A percentile compares a stretch with the other conserved stretches of the same genome.
Evolutionary conservation across 2,113 vertebrate species (phyloP).

Genomic region (Pseudopodoces humilis): DNA sequence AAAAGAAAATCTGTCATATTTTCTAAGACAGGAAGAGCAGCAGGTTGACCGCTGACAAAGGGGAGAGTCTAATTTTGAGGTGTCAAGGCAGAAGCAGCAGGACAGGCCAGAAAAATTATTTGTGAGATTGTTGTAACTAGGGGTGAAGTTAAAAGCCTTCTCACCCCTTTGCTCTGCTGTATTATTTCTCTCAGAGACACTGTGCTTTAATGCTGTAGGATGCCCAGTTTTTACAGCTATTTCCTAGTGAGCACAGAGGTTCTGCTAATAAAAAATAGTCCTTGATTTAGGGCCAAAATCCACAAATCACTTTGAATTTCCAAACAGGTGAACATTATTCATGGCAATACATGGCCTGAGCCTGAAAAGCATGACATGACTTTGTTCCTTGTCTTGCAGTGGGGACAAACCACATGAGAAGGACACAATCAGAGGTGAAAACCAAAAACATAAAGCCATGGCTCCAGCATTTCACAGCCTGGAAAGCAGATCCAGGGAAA

Average conservation of each 20-base stretch:
- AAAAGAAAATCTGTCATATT: not conserved
- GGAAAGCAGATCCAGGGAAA: conserved; percentile 4
- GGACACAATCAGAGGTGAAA: not conserved
- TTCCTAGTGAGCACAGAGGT: not conserved
- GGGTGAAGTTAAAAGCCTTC: not conserved
- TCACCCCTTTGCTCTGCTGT: not conserved
- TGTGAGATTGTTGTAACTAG: not conserved
- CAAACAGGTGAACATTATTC: not conserved
- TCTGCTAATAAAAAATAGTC: not conserved
- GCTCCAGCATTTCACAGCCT: not conserved
- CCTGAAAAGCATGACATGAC: not conserved
- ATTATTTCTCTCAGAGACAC: not conserved
- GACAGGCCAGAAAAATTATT: not conserved
- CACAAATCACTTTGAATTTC: not conserved
- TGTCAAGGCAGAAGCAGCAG: not conserved
- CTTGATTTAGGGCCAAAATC: not conserved
- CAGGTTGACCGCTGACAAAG: not conserved
- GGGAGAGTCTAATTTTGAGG: not conserved
- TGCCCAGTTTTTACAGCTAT: not conserved
- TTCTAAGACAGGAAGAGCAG: not conserved
- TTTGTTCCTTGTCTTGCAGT: not conserved
- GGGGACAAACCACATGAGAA: not conserved
- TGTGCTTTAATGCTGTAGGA: not conserved
- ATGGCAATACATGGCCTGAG: not conserved
- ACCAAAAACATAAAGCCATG: not conserved